Evolutionary conservation across 2,113 vertebrate species (phyloP).

Genomic region (Colistium nudipinnis): DNA sequence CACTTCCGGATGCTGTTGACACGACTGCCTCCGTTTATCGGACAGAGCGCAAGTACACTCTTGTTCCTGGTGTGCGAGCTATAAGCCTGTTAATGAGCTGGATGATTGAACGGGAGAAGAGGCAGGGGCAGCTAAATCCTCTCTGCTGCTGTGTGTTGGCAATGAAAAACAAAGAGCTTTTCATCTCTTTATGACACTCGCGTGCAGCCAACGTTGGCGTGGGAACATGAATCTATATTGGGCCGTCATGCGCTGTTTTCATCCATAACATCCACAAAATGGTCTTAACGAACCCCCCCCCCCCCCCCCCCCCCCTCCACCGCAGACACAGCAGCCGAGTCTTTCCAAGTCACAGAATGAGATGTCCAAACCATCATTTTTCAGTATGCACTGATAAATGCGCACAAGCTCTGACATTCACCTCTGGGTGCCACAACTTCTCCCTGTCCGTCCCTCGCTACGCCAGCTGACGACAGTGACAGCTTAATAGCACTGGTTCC

Average conservation of each 20-base stretch:
- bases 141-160: conserved; percentile 9
- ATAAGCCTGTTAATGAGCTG: conserved; percentile 56
- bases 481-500: conserved; percentile 48
- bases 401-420: conserved; percentile 24
- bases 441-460: conserved; percentile 5
- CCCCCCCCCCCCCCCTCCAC: too few relatives aligned
- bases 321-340: not conserved
- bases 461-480: conserved; percentile 30
- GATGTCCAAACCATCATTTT: conserved; percentile 4
- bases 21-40: conserved; percentile 39
- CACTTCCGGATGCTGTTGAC: conserved; percentile 40
- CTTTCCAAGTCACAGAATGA: conserved; percentile 18
- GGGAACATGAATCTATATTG: conserved; percentile 33
- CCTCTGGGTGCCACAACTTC: conserved; percentile 22
- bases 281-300: conserved; percentile 26
- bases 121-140: conserved; percentile 39
- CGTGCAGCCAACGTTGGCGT: not conserved
- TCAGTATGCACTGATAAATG: not conserved
- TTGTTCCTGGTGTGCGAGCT: conserved; percentile 47
- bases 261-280: conserved; percentile 1
- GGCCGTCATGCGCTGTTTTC: conserved; percentile 34
- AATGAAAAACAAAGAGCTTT: conserved; percentile 36
- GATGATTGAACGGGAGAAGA: conserved; percentile 65
- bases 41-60: conserved; percentile 17
- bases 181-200: conserved; percentile 28